Evolutionary conservation across 2,113 vertebrate species (phyloP).

Genomic region (Nannospalax galili): DNA sequence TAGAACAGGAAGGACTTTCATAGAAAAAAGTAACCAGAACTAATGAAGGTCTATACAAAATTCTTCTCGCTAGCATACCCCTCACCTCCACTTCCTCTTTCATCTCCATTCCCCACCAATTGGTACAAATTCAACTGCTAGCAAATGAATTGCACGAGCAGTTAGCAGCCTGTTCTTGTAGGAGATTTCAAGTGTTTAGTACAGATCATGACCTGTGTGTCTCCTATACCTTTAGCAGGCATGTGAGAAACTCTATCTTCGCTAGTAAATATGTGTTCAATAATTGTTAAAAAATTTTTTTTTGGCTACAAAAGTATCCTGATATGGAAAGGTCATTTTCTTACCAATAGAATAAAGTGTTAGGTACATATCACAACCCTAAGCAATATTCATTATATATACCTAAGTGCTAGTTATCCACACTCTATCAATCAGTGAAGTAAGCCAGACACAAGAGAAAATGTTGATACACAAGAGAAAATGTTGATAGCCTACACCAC

Average conservation of each 20-base stretch:
- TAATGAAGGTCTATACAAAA: not conserved
- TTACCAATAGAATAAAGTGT: not conserved
- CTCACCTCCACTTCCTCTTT: not conserved
- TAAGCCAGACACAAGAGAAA: not conserved
- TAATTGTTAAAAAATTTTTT: not conserved
- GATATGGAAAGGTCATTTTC: not conserved
- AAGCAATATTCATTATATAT: not conserved
- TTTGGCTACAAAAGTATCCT: not conserved
- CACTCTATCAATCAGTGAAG: not conserved
- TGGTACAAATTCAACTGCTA: not conserved
- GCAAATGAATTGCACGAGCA: not conserved
- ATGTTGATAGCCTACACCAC: no score
- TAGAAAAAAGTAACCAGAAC: constrained; percentile 4
- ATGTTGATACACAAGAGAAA: no score
- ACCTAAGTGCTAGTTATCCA: not conserved
- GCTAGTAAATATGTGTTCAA: not conserved
- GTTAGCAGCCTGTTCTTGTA: not conserved
- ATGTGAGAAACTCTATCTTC: not conserved
- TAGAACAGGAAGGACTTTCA: constrained; percentile 52
- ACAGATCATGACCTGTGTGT: not conserved
- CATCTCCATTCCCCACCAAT: not conserved
- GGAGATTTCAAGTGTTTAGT: not conserved
- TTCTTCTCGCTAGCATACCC: not conserved
- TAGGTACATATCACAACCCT: no score
- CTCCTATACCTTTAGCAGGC: not conserved